phyloP scores from a whole-genome alignment of 2,113 vertebrate species.

The Chamaea fasciata region DNA sequence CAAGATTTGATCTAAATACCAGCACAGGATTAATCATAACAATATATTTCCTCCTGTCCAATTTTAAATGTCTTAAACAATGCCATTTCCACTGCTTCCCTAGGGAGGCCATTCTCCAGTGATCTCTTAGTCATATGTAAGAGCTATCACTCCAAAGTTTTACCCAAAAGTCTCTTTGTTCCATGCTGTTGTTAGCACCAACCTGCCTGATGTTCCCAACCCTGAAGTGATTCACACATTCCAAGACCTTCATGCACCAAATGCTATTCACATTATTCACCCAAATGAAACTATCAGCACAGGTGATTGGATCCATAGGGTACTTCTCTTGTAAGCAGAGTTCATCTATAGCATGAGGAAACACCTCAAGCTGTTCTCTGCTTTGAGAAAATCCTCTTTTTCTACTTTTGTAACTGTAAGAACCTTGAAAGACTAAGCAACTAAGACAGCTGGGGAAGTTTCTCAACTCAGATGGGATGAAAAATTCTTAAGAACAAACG shows the following conservation, averaged over 20 bases:
- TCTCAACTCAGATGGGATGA: neutral
- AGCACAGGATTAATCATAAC: constrained; percentile 27
- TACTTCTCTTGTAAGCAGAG: neutral
- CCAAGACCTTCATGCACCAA: neutral
- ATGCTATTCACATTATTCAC: neutral
- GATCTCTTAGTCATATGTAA: neutral
- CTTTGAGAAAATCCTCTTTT: neutral
- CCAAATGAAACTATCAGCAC: neutral
- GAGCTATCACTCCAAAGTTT: neutral
- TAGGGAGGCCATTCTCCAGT: neutral
- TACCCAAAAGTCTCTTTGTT: neutral
- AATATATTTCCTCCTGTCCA: constrained; percentile 18
- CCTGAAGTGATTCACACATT: neutral
- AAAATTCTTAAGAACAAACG: neutral
- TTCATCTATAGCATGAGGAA: neutral
- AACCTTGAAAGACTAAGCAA: neutral
- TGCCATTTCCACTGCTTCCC: neutral
- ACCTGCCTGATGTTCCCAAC: neutral
- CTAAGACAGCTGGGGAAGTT: neutral
- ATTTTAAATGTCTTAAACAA: constrained; percentile 20
- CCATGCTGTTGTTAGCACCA: neutral
- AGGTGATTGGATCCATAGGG: neutral
- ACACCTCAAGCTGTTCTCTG: neutral
- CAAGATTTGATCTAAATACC: constrained; percentile 42
- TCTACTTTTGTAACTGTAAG: neutral